Evolutionary conservation across 2,888 invertebrate species (phyloP).

Genomic region (Diachrysia chrysitis): DNA sequence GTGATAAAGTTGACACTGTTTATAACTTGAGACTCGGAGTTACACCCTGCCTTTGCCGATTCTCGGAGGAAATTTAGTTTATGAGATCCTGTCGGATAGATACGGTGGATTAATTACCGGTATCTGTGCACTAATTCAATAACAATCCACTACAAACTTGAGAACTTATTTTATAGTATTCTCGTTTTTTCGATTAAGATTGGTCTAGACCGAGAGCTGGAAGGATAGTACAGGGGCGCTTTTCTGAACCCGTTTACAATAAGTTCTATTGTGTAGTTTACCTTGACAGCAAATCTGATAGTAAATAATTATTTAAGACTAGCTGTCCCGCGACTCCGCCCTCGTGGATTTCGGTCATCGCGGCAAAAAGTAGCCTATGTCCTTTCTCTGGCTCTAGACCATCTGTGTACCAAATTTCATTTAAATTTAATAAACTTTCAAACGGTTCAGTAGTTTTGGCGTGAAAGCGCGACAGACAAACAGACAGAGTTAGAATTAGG

Average conservation of each 20-base stretch:
- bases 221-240: background rate
- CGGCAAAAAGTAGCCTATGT: no score
- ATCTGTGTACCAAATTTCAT: no score
- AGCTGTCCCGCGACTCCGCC: no score
- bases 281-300: background rate
- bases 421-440: no score
- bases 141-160: background rate
- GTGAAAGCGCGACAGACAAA: no score
- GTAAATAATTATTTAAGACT: no score
- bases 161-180: background rate
- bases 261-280: background rate
- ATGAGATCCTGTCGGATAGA: conserved; percentile 6
- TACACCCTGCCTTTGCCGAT: conserved; percentile 29
- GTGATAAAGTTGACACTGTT: conserved; percentile 46
- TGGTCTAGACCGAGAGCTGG: background rate
- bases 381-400: no score
- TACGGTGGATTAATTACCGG: conserved; percentile 12
- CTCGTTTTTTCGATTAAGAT: background rate
- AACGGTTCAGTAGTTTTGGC: no score
- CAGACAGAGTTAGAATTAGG: no score
- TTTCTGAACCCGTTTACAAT: no score
- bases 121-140: background rate
- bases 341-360: no score
- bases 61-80: conserved; percentile 34
- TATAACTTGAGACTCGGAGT: conserved; percentile 40